Evolutionary conservation across 2,888 invertebrate species (phyloP).

Genomic region (Cataglyphis albicans): DNA sequence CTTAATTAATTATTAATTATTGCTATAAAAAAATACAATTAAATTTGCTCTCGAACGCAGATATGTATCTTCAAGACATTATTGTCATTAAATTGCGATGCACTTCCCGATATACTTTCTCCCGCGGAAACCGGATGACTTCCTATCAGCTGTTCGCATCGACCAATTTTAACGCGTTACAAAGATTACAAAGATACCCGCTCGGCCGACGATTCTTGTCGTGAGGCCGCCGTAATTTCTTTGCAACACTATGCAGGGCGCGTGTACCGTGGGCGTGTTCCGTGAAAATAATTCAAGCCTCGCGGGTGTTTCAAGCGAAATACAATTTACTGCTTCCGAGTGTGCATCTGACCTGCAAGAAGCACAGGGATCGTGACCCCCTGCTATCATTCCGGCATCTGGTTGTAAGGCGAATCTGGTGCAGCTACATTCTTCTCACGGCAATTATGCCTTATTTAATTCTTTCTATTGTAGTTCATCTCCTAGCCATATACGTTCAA

Average conservation of each 20-base stretch:
- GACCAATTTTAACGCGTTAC: conserved; percentile 25
- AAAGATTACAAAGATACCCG: conserved; percentile 18
- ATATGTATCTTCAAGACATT: not conserved
- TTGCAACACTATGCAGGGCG: conserved; percentile 16
- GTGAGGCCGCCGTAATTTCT: conserved; percentile 42
- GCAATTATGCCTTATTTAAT: conserved; percentile 33
- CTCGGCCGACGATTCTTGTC: not conserved
- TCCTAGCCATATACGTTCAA: not conserved
- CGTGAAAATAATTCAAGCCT: conserved; percentile 57
- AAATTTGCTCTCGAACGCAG: not conserved
- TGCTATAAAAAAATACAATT: not conserved
- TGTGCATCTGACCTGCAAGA: conserved; percentile 15
- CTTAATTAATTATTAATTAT: not conserved
- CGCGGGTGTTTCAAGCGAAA: conserved; percentile 42
- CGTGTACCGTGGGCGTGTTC: conserved; percentile 41
- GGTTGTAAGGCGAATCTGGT: conserved; percentile 30
- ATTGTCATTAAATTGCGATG: conserved; percentile 4
- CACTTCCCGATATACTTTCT: not conserved
- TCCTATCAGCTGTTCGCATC: conserved; percentile 29
- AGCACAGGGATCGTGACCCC: conserved; percentile 27
- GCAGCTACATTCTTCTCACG: conserved; percentile 41
- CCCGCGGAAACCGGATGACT: not conserved
- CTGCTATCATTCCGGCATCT: conserved; percentile 40
- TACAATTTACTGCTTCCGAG: conserved; percentile 60
- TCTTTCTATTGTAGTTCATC: not conserved